These are phyloP conservation scores for Leucania comma DNA, from an alignment of 2,888 invertebrate genomes.

Conservation along the genomic window DNA sequence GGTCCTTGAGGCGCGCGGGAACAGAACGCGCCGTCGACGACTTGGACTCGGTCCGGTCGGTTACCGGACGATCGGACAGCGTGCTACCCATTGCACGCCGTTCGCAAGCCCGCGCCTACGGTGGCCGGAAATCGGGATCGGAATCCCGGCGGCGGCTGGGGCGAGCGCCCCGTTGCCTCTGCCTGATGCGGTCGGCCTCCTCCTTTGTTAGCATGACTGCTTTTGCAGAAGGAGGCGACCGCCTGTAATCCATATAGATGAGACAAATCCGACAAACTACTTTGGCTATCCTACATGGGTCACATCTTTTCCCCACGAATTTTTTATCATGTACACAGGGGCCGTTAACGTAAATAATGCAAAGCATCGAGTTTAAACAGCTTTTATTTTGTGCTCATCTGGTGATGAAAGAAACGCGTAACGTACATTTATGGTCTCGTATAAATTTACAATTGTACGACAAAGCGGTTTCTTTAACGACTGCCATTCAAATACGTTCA, in stretches of 20 bases:
- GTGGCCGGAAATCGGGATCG: too few relatives aligned
- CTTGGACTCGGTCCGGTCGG: too few relatives aligned
- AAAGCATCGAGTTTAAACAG: constrained; percentile 30
- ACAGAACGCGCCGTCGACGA: too few relatives aligned
- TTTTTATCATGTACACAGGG: constrained; percentile 30
- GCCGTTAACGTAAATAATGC: constrained; percentile 51
- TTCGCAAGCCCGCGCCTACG: too few relatives aligned
- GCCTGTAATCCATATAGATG: constrained; percentile 12
- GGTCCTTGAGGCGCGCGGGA: too few relatives aligned
- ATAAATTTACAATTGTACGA: constrained; percentile 33
- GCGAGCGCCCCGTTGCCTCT: too few relatives aligned
- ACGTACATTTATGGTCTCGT: constrained; percentile 27
- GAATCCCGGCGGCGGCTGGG: too few relatives aligned
- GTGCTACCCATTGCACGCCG: too few relatives aligned
- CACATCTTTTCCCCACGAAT: constrained; percentile 24
- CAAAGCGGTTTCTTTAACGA: constrained; percentile 35
- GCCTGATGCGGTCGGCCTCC: too few relatives aligned
- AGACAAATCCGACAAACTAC: neutral
- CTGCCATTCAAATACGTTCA: constrained; percentile 17
- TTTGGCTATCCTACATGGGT: constrained; percentile 3
- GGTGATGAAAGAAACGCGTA: constrained; percentile 38
- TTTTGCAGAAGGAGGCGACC: too few relatives aligned
- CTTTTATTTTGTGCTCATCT: constrained; percentile 47
- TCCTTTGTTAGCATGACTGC: too few relatives aligned
- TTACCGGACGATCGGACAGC: too few relatives aligned